Evolutionary conservation across 2,113 vertebrate genomes (phyloP).

Genomic region (Hystrix brachyura): DNA sequence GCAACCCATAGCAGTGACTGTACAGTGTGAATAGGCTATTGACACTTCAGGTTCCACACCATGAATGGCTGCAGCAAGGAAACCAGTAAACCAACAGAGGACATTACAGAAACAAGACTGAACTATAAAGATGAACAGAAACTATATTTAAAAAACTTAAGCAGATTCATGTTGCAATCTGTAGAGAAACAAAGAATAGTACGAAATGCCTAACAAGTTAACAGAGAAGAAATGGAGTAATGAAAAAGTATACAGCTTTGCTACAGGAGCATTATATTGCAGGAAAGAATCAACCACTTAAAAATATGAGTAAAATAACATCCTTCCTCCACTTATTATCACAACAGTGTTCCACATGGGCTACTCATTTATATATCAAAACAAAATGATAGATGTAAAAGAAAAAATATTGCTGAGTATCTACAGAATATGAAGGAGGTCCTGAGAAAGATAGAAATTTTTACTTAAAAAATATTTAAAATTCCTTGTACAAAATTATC

Average conservation of each 20-base stretch:
- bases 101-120: neutral
- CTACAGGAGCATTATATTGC: neutral
- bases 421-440: neutral
- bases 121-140: neutral
- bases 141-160: neutral
- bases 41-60: neutral
- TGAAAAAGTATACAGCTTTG: neutral
- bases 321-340: neutral
- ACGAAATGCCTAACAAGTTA: neutral
- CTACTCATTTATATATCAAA: neutral
- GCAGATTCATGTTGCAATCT: neutral
- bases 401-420: neutral
- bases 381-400: neutral
- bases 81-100: neutral
- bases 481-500: neutral
- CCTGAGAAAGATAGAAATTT: neutral
- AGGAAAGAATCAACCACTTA: neutral
- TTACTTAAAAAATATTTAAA: neutral
- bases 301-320: conserved; percentile 12
- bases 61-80: neutral
- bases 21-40: neutral
- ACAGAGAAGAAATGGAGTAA: neutral
- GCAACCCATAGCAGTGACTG: neutral
- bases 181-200: neutral
- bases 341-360: neutral